Percentiles rank a stretch among this genome's conserved stretches.
Evolutionary conservation across 1,140 invertebrate genomes (phyloP).

Genomic region (Apocrypta bakeri): DNA sequence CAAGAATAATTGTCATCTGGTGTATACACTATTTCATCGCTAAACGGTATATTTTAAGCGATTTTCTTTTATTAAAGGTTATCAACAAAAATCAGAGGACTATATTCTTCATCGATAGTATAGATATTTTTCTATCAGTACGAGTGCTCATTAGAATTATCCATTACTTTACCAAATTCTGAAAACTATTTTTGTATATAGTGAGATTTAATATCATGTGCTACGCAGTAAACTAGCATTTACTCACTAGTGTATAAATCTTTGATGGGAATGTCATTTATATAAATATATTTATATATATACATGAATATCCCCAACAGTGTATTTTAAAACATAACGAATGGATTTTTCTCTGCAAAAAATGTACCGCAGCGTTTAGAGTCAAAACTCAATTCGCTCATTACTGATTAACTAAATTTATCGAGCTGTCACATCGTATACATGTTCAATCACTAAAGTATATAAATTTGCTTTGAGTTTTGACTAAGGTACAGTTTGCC

Average conservation of each 20-base stretch:
- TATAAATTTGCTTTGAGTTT: not conserved
- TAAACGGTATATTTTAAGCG: too few species aligned
- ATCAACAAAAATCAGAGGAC: too few species aligned
- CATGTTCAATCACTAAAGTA: not conserved
- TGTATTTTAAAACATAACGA: not conserved
- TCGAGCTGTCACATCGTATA: not conserved
- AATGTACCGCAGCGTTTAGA: not conserved
- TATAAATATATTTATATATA: too few species aligned
- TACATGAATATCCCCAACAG: not conserved
- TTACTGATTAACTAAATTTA: not conserved
- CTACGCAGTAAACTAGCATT: constrained; percentile 24
- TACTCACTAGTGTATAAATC: constrained; percentile 27
- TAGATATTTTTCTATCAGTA: constrained; percentile 30
- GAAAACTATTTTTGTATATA: not conserved
- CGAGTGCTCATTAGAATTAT: constrained; percentile 6
- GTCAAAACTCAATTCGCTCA: constrained; percentile 7
- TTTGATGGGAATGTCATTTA: not conserved
- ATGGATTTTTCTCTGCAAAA: not conserved
- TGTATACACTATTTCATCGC: too few species aligned
- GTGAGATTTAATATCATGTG: constrained; percentile 2
- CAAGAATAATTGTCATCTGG: too few species aligned
- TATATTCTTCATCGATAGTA: too few species aligned
- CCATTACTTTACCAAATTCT: constrained; percentile 20
- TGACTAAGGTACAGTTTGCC: constrained; percentile 24
- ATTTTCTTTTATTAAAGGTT: too few species aligned